Evolutionary conservation across 2,113 vertebrate genomes (phyloP).

Genomic region (Semnornis frantzii): DNA sequence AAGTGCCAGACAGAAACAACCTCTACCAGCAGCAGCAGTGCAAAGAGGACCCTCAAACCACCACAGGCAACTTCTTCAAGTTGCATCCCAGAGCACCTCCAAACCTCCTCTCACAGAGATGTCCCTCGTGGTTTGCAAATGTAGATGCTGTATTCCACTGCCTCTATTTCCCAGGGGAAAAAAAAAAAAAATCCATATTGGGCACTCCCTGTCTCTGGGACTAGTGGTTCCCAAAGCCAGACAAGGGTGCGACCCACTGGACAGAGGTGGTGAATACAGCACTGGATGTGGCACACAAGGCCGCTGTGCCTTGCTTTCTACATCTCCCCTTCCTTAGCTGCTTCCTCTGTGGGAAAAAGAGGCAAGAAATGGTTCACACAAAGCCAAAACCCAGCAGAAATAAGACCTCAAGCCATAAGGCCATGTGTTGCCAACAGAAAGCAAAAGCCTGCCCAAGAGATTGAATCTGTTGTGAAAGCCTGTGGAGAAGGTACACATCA

Average conservation of each 20-base stretch:
- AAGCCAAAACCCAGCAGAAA: fast-evolving
- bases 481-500: not conserved
- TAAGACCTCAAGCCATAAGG: not conserved
- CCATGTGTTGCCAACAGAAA: not conserved
- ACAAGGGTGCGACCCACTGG: not conserved
- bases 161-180: not conserved
- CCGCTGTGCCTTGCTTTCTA: not conserved
- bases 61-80: not conserved
- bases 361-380: not conserved
- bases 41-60: not conserved
- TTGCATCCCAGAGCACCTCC: not conserved
- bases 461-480: not conserved
- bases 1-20: not conserved
- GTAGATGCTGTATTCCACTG: not conserved
- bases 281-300: fast-evolving
- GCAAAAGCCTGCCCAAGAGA: not conserved
- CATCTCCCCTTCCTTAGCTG: not conserved
- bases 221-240: not conserved
- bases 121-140: not conserved
- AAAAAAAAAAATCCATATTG: not conserved
- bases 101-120: not conserved
- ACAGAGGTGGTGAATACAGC: fast-evolving
- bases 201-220: not conserved
- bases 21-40: not conserved
- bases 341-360: not conserved